Evolutionary conservation across 2,888 invertebrate species (phyloP), one percentile per base, ranked within the genome.

Genomic region (Papilio demoleus): DNA sequence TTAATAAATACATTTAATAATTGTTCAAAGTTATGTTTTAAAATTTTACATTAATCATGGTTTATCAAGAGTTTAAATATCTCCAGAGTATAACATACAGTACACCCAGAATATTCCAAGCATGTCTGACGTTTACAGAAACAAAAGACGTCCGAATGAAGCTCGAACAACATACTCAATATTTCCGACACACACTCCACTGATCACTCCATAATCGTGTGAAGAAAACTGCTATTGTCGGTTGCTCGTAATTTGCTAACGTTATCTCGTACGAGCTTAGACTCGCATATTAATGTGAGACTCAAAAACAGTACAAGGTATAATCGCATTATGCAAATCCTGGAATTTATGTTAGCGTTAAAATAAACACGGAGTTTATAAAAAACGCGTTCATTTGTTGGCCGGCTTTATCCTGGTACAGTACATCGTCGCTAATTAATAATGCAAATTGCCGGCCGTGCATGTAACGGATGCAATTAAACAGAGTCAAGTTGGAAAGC

Each of bases 321-420:
- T 68, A 68, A 68, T 70, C 71, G 69, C 59, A 68, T 72, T 72
- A 72, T 73, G 72, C 72, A 71, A 72, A 72, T 72, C 63, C 70
- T 56, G 64, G 71, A 72, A 72, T 72, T 70, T 73, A 71, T 67
- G 34, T 53, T 12, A 19, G 63, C 56, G 64, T 64, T 68, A 64
- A 68, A 64, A 64, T 56, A 68, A 59, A 63, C 68, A 64, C 47
- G 38, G 56, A 64, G 68, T 68, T 68, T 68, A 63, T 68, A 68
- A 68, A n/a, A 68, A 68, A 68, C 36, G 63, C 63, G 63, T 38
- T 47, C 58, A 59, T 67, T 60, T 66, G 58, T 59, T 63, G 63
- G 68, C 38, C 38, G 59, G 38, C 63, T 64, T 59, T 68, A 63
- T 47, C 63, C 50, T n/a, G 59, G 14, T 22, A 42, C 14, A 56